Evolutionary conservation across 2,113 vertebrate genomes (phyloP), one percentile per base, ranked within the genome.

Genomic region (Cheirogaleus medius): DNA sequence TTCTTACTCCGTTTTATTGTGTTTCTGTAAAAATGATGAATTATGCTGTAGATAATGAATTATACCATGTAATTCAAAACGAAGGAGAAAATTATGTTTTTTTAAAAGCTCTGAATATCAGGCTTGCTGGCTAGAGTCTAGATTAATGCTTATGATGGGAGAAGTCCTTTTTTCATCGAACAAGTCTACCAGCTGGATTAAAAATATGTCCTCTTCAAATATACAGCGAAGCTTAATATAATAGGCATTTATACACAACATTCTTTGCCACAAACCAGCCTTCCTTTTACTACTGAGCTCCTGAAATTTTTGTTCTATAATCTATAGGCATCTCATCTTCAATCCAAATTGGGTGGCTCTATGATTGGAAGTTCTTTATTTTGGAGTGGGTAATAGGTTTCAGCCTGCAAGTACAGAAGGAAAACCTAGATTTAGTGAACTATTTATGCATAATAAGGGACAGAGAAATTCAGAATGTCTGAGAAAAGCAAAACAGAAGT

Each of bases 21-120:
- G 42, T 86, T 91, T 89, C 93, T 95, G 90, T 87, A 96, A 80
- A 93, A 97, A 95, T 96, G 39, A 97, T 94, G 77, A 96, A 96
- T 94, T 89, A 91, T 60, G 64, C 27, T 87, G 15, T 54, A 93
- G 94, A 93, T 93, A 39, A 49, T 81, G 49, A 97, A 93, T 92
- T 95, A 93, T 63, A 63, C 23, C 63, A 85, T 39, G 11, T 78
- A 84, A 91, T 96, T 97, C 92, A 84, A 97, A 95, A 91, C 54
- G 42, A 97, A 82, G 34, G 84, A 89, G 73, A 85, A 95, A 97
- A 97, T 94, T 80, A 58, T 54, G 56, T 3, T 90, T 88, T 88
- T 93, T 94, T 93, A 87, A 93, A 97, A 94, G 83, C 63, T 76
- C 89, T 23, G 21, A 97, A 74, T 54, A 91, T 95, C 63, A 95